Conservation (phyloP, 1,140 invertebrate species). For the Tetranychus urticae region DNA sequence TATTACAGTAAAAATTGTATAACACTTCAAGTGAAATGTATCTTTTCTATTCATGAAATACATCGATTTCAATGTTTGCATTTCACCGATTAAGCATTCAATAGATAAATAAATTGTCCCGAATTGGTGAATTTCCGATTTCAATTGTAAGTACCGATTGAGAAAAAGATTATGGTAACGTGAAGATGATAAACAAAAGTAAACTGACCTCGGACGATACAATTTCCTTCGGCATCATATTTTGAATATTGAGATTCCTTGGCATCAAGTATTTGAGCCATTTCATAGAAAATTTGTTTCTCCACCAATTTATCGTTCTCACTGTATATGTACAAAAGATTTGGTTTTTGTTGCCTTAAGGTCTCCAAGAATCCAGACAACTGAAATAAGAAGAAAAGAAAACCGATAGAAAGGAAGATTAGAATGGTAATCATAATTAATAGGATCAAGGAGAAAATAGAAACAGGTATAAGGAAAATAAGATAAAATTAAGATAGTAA, state of each 20-base stretch:
- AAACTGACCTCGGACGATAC: background rate
- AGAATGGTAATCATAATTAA: too few species aligned
- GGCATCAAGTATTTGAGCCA: slow-evolving; percentile 7
- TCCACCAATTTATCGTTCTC: slow-evolving; percentile 11
- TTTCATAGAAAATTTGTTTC: slow-evolving; percentile 9
- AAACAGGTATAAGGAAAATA: too few species aligned
- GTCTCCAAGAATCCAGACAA: background rate
- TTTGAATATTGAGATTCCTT: slow-evolving; percentile 1
- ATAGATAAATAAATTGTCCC: too few species aligned
- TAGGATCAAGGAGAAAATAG: too few species aligned
- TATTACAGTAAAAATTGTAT: too few species aligned
- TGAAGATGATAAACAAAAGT: background rate
- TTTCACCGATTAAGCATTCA: too few species aligned
- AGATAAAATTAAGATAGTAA: too few species aligned
- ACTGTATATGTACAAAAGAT: slow-evolving; percentile 10
- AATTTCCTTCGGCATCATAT: slow-evolving; percentile 7
- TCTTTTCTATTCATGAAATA: too few species aligned
- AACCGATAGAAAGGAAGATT: too few species aligned
- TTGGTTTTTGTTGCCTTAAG: background rate
- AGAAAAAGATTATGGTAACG: background rate
- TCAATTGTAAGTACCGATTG: background rate
- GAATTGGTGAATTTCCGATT: too few species aligned
- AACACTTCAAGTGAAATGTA: too few species aligned
- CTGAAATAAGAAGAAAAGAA: background rate
- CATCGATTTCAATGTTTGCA: too few species aligned